Conservation (phyloP, 2,797 vertebrate genomes). For the Artibeus lituratus region DNA sequence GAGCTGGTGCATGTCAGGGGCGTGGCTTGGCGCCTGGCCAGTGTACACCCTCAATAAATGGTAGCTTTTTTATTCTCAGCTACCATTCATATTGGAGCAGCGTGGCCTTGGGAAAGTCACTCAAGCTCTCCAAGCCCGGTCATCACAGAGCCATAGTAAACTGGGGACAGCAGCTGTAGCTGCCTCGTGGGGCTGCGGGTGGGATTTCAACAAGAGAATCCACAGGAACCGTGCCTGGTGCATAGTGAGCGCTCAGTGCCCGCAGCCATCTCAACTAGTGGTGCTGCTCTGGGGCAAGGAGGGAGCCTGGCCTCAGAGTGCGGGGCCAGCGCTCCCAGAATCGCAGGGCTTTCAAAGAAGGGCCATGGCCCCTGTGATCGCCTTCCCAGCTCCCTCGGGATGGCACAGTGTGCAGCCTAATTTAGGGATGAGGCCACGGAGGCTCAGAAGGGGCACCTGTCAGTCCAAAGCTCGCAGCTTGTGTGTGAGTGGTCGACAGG, state of each 20-base stretch:
- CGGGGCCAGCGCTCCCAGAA: accelerated
- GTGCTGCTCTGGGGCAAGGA: background rate
- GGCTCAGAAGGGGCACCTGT: background rate
- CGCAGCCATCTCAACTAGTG: accelerated
- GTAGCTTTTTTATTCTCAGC: accelerated
- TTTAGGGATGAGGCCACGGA: background rate
- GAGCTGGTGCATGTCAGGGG: accelerated
- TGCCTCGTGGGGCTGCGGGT: background rate
- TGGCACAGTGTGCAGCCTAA: accelerated
- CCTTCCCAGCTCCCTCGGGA: background rate
- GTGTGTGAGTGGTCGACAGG: too few relatives aligned
- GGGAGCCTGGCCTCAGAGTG: too few relatives aligned
- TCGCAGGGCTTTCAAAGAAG: background rate
- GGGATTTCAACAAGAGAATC: background rate
- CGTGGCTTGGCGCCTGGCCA: accelerated
- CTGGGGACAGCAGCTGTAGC: accelerated
- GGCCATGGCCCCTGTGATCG: background rate
- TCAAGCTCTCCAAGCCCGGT: background rate
- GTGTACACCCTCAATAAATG: background rate
- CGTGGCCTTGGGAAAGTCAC: background rate
- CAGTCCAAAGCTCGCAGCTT: background rate
- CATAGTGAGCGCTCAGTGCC: accelerated
- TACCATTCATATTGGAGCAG: accelerated
- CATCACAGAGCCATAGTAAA: accelerated
- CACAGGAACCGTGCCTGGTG: background rate